Evolutionary conservation across 2,113 vertebrate genomes (phyloP).

Genomic region (Phaethon lepturus): DNA sequence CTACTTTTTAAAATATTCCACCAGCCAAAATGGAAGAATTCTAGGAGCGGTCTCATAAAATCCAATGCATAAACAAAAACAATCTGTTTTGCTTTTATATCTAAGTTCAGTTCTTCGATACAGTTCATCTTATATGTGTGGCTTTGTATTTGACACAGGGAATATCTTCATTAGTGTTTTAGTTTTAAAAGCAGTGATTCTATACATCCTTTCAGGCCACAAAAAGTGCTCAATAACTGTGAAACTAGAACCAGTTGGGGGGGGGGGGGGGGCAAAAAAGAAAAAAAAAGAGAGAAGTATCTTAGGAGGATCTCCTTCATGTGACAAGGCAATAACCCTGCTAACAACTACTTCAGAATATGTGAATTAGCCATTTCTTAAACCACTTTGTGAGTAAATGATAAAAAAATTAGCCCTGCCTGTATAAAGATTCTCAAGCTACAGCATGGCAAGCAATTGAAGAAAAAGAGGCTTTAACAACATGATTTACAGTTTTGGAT

Average conservation of each 20-base stretch:
- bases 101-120: background rate
- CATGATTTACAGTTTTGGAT: background rate
- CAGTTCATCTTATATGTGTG: background rate
- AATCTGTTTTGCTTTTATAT: background rate
- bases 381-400: background rate
- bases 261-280: background rate
- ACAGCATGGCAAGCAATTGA: background rate
- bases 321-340: background rate
- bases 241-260: background rate
- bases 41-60: background rate
- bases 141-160: background rate
- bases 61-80: background rate
- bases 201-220: background rate
- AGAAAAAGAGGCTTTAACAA: background rate
- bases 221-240: background rate
- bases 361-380: background rate
- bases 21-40: background rate
- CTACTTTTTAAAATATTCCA: background rate
- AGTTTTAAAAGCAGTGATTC: background rate
- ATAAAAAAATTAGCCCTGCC: background rate
- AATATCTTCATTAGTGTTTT: background rate
- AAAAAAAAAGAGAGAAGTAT: background rate
- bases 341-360: background rate
- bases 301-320: background rate
- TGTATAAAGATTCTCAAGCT: background rate